These are phyloP conservation scores for Anseranas semipalmata DNA, from an alignment of 2,113 vertebrate genomes.

Conservation along the genomic window DNA sequence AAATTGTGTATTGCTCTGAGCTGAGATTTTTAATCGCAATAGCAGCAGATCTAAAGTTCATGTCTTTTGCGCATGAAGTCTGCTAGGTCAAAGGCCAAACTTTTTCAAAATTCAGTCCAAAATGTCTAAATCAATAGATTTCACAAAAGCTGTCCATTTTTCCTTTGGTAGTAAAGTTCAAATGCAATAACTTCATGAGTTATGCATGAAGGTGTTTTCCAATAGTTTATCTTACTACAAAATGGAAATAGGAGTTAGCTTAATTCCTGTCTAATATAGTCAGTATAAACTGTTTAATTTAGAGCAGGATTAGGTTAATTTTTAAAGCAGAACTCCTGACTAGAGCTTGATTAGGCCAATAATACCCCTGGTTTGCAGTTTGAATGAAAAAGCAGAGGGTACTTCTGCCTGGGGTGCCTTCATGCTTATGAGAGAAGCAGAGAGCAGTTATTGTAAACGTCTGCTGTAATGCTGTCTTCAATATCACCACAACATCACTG, in stretches of 20 bases:
- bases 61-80: neutral
- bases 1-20: neutral
- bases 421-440: neutral
- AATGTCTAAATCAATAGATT: neutral
- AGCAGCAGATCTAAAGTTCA: neutral
- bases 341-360: neutral
- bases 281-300: neutral
- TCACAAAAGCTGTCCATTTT: neutral
- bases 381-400: neutral
- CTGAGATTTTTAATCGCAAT: neutral
- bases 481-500: neutral
- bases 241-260: neutral
- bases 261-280: neutral
- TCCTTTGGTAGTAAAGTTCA: neutral
- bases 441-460: neutral
- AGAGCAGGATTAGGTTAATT: neutral
- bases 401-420: too few relatives aligned
- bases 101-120: neutral
- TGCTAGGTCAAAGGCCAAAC: neutral
- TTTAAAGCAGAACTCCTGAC: neutral
- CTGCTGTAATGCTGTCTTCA: neutral
- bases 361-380: neutral
- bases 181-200: neutral
- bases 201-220: neutral
- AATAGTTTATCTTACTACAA: neutral